These are phyloP conservation scores for Scotopteryx bipunctaria DNA, from an alignment of 2,888 invertebrate species.

Conservation along the genomic window DNA sequence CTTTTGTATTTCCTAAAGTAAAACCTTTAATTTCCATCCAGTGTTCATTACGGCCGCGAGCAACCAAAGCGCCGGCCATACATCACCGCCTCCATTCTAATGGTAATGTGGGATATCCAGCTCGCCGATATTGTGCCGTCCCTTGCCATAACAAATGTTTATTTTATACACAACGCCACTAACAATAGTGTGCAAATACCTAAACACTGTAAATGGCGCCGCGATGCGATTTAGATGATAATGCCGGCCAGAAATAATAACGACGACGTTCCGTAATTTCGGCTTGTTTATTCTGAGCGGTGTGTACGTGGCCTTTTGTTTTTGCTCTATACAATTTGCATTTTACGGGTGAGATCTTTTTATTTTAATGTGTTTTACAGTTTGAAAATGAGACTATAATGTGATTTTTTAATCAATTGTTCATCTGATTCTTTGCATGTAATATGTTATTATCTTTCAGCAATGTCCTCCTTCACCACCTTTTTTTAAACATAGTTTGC, in stretches of 20 bases:
- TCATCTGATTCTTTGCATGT: too few species aligned
- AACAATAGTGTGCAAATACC: conserved; percentile 83
- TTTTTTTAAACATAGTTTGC: too few species aligned
- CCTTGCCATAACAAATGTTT: conserved; percentile 81
- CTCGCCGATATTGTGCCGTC: conserved; percentile 73
- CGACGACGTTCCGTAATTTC: conserved; percentile 65
- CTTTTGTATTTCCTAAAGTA: too few species aligned
- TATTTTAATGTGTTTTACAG: neutral
- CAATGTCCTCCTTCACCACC: too few species aligned
- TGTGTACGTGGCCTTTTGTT: conserved; percentile 40
- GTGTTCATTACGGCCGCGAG: conserved; percentile 41
- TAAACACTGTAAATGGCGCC: conserved; percentile 78
- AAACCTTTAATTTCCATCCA: conserved; percentile 27
- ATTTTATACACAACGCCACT: conserved; percentile 83
- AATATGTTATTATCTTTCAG: too few species aligned
- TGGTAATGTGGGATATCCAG: conserved; percentile 76
- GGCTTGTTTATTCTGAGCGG: conserved; percentile 55
- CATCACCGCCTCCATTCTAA: conserved; percentile 79
- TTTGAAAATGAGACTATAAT: too few species aligned
- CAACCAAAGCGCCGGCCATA: conserved; percentile 61
- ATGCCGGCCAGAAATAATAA: conserved; percentile 77
- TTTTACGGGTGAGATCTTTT: conserved; percentile 36
- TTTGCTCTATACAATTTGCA: conserved; percentile 41
- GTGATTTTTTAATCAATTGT: too few species aligned
- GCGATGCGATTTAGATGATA: conserved; percentile 83